phyloP scores from a whole-genome alignment of 2,113 vertebrate species.

The Heterochromis multidens region DNA sequence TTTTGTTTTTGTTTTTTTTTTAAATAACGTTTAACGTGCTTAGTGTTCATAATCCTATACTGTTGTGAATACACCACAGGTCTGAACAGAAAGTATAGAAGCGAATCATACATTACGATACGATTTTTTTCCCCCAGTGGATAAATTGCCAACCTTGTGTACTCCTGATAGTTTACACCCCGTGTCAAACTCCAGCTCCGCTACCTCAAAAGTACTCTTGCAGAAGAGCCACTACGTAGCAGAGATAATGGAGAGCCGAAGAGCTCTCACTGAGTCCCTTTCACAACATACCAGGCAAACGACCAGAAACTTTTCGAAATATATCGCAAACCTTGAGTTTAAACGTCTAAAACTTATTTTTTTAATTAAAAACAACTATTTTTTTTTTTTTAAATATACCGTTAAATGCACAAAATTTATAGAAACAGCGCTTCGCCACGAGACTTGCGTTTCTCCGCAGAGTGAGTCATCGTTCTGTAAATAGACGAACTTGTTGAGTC shows the following conservation, averaged over 20 bases:
- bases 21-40: fast-evolving
- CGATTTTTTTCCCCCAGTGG: background rate
- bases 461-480: fast-evolving
- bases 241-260: fast-evolving
- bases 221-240: background rate
- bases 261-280: background rate
- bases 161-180: background rate
- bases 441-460: background rate
- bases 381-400: background rate
- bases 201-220: background rate
- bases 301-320: background rate
- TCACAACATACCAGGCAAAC: background rate
- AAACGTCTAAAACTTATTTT: background rate
- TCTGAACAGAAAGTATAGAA: background rate
- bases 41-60: background rate
- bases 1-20: too few species aligned
- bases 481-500: conserved; percentile 1
- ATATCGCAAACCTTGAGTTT: background rate
- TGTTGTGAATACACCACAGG: background rate
- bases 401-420: background rate
- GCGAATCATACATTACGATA: background rate
- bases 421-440: fast-evolving
- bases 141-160: background rate
- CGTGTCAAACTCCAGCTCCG: background rate
- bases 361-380: background rate